A percentile compares a stretch with the other conserved stretches of the same genome.
Conservation (phyloP, 2,797 vertebrate genomes). For the Enoplosus armatus region DNA sequence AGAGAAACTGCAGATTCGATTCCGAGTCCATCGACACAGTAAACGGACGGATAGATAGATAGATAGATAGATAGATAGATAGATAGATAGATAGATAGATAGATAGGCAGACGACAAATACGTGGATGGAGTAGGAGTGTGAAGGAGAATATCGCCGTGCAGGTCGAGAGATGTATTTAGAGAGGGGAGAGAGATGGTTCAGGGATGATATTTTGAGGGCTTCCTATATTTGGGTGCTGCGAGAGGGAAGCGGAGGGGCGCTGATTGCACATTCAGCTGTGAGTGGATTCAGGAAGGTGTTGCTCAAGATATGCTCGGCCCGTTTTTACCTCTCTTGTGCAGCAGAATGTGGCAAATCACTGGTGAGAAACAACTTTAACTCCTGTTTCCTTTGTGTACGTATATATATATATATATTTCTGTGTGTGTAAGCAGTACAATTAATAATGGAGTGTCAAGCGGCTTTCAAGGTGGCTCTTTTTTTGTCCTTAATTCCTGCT, state of each 20-base stretch:
- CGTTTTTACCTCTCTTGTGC: too few species aligned
- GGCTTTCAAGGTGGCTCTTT: background rate
- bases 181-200: background rate
- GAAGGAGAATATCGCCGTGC: constrained; percentile 17
- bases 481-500: background rate
- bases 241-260: constrained; percentile 26
- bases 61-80: constrained; percentile 2
- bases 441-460: background rate
- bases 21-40: background rate
- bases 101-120: background rate
- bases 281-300: constrained; percentile 20
- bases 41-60: background rate
- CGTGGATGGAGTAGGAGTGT: constrained; percentile 45
- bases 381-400: background rate
- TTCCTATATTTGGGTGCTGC: constrained; percentile 36
- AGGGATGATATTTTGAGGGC: constrained; percentile 20
- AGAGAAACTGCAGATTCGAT: background rate
- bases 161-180: constrained; percentile 26
- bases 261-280: constrained; percentile 55
- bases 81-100: background rate
- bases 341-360: background rate
- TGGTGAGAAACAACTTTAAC: background rate
- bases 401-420: accelerated
- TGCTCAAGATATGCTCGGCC: background rate
- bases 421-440: background rate